Evolutionary conservation across 2,113 vertebrate genomes (phyloP).

Genomic region (Lagenorhynchus albirostris): DNA sequence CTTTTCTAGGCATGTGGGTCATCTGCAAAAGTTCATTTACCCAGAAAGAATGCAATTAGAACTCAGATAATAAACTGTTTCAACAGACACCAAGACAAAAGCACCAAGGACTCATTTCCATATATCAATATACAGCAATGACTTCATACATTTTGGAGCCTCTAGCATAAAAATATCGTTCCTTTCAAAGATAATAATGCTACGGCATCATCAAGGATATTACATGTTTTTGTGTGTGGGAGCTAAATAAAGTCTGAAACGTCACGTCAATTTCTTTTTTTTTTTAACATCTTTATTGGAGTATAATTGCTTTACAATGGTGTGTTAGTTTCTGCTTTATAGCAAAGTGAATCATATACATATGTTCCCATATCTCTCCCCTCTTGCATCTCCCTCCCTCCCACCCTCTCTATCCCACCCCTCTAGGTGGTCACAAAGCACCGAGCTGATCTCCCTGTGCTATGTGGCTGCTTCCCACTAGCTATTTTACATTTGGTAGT

Average conservation of each 20-base stretch:
- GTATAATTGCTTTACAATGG: no score
- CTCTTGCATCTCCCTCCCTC: no score
- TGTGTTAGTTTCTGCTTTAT: no score
- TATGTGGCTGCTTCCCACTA: no score
- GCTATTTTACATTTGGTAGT: no score
- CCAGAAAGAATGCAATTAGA: constrained; percentile 54
- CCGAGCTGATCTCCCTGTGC: no score
- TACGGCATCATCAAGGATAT: not conserved
- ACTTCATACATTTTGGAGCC: not conserved
- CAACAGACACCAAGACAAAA: constrained; percentile 45
- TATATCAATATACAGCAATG: not conserved
- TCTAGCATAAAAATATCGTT: not conserved
- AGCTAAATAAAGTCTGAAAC: not conserved
- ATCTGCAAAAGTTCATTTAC: constrained; percentile 58
- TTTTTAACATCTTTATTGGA: no score
- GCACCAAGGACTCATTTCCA: constrained; percentile 17
- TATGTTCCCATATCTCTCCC: no score
- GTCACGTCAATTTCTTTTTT: not conserved
- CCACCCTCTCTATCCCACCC: no score
- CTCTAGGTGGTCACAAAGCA: no score
- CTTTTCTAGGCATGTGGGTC: constrained; percentile 48
- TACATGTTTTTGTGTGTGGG: not conserved
- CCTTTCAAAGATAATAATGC: constrained; percentile 19
- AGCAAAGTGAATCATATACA: no score
- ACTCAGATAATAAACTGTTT: constrained; percentile 55